Conservation (phyloP, 2,888 invertebrate genomes). For the Hirtodrosophila confusa region DNA sequence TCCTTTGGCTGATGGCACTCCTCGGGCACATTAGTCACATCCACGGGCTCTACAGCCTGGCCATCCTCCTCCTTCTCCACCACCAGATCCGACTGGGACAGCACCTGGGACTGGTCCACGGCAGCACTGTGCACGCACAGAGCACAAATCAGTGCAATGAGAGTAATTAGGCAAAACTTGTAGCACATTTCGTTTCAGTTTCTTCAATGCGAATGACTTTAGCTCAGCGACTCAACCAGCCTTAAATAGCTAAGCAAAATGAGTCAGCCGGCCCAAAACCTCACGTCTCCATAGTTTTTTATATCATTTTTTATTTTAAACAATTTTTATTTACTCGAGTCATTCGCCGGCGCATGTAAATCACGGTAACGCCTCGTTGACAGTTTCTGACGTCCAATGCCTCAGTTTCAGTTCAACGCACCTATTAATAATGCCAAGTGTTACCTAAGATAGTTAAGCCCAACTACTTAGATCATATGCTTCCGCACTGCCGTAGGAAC, state of each 20-base stretch:
- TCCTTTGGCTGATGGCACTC: constrained; percentile 88
- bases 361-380: constrained; percentile 37
- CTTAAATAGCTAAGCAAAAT: constrained; percentile 59
- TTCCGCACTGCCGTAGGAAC: constrained; percentile 47
- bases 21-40: constrained; percentile 52
- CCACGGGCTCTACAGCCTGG: not conserved
- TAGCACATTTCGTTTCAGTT: constrained; percentile 57
- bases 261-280: constrained; percentile 23
- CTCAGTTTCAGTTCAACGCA: constrained; percentile 66
- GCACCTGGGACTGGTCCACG: constrained; percentile 18
- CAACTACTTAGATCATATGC: constrained; percentile 32
- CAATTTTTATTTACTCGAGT: constrained; percentile 58
- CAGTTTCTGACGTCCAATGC: constrained; percentile 30
- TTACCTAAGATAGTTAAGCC: constrained; percentile 14
- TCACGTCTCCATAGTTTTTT: constrained; percentile 47
- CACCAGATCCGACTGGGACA: constrained; percentile 43
- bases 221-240: constrained; percentile 19
- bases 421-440: constrained; percentile 19
- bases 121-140: constrained; percentile 31
- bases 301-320: constrained; percentile 16
- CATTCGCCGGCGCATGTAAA: constrained; percentile 68
- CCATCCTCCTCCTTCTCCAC: constrained; percentile 51
- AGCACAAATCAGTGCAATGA: constrained; percentile 34
- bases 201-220: constrained; percentile 52
- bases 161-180: constrained; percentile 29